Conservation (phyloP, 2,797 vertebrate species). For the Oryzias dopingdopingensis region DNA sequence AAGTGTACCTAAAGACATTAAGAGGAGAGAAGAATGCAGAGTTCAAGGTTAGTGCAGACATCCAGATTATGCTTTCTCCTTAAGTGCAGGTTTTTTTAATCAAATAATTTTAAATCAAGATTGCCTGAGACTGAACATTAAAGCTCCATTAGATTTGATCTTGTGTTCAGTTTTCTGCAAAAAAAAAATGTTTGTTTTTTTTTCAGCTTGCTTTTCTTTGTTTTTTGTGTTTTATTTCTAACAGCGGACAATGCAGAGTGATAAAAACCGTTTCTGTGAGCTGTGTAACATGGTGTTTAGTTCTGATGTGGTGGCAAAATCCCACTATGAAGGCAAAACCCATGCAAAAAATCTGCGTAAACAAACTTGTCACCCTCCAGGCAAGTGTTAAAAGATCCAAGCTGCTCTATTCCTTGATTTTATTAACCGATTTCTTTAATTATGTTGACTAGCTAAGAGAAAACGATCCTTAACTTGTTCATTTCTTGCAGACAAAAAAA, state of each 20-base stretch:
- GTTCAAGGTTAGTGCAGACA: conserved; percentile 63
- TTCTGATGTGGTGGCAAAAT: conserved; percentile 76
- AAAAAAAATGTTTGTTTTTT: no score
- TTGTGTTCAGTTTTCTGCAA: not conserved
- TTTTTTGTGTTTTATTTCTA: conserved; percentile 7
- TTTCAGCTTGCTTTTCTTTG: not conserved
- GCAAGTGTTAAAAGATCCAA: conserved; percentile 35
- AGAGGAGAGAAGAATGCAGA: conserved; percentile 57
- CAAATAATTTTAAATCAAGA: no score
- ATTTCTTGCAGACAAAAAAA: conserved; percentile 21
- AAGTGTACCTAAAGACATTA: conserved; percentile 72
- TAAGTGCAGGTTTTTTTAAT: no score
- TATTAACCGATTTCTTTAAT: not conserved
- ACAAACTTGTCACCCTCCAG: conserved; percentile 46
- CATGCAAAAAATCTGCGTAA: conserved; percentile 81
- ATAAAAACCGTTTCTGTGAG: conserved; percentile 80
- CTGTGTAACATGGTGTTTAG: conserved; percentile 85
- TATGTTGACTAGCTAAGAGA: not conserved
- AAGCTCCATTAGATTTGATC: no score
- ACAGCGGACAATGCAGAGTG: conserved; percentile 59
- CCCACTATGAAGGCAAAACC: conserved; percentile 83
- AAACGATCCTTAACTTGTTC: not conserved
- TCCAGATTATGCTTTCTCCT: not conserved
- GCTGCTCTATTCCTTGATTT: not conserved
- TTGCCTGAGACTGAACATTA: no score